Conservation (phyloP, 2,888 invertebrate genomes). For the Tetheella fluctuosa region DNA sequence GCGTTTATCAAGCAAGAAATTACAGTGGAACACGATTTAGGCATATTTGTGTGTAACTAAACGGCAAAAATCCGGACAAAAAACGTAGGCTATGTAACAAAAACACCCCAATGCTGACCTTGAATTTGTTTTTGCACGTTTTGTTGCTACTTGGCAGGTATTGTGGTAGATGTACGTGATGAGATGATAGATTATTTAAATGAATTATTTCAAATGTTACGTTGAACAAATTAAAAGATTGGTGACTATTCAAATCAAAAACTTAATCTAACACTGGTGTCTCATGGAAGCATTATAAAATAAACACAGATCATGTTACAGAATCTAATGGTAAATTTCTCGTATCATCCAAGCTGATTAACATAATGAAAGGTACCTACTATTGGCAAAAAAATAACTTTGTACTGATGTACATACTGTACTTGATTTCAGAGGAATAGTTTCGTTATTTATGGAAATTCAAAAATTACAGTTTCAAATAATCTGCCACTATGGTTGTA, state of each 20-base stretch:
- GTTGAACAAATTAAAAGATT: not conserved
- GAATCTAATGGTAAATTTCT: no score
- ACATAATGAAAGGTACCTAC: no score
- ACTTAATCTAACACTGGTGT: no score
- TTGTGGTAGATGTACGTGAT: slow-evolving; percentile 37
- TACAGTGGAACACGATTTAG: slow-evolving; percentile 10
- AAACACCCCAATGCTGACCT: slow-evolving; percentile 47
- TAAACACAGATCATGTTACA: no score
- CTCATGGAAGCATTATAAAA: no score
- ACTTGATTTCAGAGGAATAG: not conserved
- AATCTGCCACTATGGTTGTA: no score
- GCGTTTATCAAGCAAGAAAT: slow-evolving; percentile 15
- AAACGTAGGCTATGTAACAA: slow-evolving; percentile 41
- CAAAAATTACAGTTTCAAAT: not conserved
- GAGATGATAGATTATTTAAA: not conserved
- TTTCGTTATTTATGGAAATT: not conserved
- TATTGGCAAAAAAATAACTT: no score
- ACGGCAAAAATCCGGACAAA: slow-evolving; percentile 39
- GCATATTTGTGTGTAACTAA: slow-evolving; percentile 6
- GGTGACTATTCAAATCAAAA: not conserved
- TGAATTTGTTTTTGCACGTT: slow-evolving; percentile 46
- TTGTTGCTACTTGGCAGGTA: slow-evolving; percentile 39
- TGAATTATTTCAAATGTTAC: not conserved
- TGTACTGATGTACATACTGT: no score
- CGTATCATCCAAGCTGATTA: no score